These are phyloP conservation scores for Spilosoma lubricipeda DNA, from an alignment of 2,888 invertebrate genomes.

Conservation along the genomic window DNA sequence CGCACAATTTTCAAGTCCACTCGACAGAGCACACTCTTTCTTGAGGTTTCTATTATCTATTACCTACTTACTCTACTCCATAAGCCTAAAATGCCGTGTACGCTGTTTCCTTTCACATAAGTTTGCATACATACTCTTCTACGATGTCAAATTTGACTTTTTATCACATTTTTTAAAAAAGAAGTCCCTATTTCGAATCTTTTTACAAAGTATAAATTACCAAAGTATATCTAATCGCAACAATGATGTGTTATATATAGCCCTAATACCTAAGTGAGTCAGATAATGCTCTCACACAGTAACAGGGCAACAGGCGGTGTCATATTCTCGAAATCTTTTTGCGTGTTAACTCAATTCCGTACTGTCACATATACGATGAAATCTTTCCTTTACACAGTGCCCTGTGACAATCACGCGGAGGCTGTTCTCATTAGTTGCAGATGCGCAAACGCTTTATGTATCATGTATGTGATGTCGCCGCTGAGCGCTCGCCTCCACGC, in stretches of 20 bases:
- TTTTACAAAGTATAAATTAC: constrained; percentile 38
- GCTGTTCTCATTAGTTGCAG: constrained; percentile 78
- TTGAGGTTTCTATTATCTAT: constrained; percentile 54
- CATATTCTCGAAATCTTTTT: constrained; percentile 68
- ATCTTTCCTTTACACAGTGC: constrained; percentile 61
- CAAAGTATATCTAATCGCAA: constrained; percentile 46
- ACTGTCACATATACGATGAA: constrained; percentile 57
- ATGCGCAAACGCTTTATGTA: constrained; percentile 78
- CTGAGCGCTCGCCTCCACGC: constrained; percentile 56
- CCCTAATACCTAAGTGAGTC: no score
- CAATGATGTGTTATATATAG: constrained; percentile 57
- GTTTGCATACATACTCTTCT: constrained; percentile 16
- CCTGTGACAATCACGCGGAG: constrained; percentile 78
- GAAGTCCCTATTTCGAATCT: constrained; percentile 34
- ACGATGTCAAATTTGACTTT: not conserved
- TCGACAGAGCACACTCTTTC: constrained; percentile 59
- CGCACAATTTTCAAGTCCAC: constrained; percentile 65
- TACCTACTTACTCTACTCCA: constrained; percentile 28
- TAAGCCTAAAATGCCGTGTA: constrained; percentile 25
- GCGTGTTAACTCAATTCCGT: constrained; percentile 68
- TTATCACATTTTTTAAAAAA: constrained; percentile 18
- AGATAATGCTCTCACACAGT: constrained; percentile 61
- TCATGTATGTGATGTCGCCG: constrained; percentile 81
- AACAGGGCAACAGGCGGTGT: constrained; percentile 58
- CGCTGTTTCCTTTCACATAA: not conserved